Evolutionary conservation across 2,797 vertebrate genomes (phyloP).

Genomic region (Eulemur rubriventer): DNA sequence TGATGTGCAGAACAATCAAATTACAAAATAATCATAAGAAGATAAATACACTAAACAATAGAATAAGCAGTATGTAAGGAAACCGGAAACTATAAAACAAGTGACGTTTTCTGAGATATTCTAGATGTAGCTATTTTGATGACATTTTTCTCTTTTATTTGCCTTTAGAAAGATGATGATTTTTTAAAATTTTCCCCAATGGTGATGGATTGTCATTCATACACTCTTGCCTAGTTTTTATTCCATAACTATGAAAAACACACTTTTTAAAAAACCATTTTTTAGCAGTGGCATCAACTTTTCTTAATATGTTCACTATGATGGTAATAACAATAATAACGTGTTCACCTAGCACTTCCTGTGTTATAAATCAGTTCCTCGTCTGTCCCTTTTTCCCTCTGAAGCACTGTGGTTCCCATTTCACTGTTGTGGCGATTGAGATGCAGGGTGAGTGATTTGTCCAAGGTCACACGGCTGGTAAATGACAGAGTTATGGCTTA

Average conservation of each 20-base stretch:
- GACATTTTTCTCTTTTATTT: not conserved
- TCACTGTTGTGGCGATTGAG: not conserved
- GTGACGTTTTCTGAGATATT: not conserved
- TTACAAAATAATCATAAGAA: constrained; percentile 20
- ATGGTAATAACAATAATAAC: not conserved
- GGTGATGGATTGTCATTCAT: not conserved
- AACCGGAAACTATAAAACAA: not conserved
- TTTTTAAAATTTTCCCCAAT: not conserved
- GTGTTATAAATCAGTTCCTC: not conserved
- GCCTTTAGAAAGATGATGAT: not conserved
- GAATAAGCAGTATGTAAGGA: not conserved
- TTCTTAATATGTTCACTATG: not conserved
- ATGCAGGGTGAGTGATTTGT: not conserved
- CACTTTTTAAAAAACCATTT: not conserved
- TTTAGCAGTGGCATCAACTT: not conserved
- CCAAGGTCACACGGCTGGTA: not conserved
- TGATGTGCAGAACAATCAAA: not conserved
- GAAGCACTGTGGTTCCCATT: not conserved
- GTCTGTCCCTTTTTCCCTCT: not conserved
- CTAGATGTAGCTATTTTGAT: not conserved
- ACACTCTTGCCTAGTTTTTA: not conserved
- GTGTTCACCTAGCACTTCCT: not conserved
- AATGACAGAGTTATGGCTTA: not conserved
- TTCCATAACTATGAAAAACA: not conserved
- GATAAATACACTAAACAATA: constrained; percentile 32